A percentile compares a stretch with the other conserved stretches of the same genome.
Evolutionary conservation across 2,113 vertebrate species (phyloP).

Genomic region (Xenopus borealis): DNA sequence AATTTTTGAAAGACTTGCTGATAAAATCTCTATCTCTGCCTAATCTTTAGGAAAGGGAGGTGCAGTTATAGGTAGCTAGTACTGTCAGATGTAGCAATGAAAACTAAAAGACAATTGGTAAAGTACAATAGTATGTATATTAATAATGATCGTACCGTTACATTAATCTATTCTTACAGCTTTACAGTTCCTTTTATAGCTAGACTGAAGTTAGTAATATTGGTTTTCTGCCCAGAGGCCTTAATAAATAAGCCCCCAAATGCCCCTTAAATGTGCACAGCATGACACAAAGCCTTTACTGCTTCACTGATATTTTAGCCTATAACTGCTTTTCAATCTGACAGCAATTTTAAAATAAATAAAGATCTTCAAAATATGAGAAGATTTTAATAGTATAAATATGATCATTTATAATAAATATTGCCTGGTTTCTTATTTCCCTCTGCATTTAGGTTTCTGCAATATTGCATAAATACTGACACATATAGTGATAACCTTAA

Average conservation of each 20-base stretch:
- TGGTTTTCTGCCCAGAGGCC: not conserved
- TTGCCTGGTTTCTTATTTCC: constrained; percentile 6
- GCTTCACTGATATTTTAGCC: not conserved
- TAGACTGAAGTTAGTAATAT: not conserved
- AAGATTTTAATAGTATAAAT: not conserved
- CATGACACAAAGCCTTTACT: not conserved
- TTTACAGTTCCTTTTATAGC: too few species aligned
- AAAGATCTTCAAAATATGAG: not conserved
- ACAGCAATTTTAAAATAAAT: not conserved
- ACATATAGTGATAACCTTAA: constrained; percentile 17
- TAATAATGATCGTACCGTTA: too few species aligned
- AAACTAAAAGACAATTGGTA: too few species aligned
- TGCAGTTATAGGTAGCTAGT: too few species aligned
- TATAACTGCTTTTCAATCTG: not conserved
- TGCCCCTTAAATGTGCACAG: not conserved
- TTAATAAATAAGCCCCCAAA: not conserved
- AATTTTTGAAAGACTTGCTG: constrained; percentile 21
- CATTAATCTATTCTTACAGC: too few species aligned
- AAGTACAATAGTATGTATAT: too few species aligned
- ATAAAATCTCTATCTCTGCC: constrained; percentile 14
- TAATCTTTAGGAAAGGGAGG: too few species aligned
- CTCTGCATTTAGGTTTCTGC: constrained; percentile 17
- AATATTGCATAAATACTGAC: constrained; percentile 10
- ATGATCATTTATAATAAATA: not conserved
- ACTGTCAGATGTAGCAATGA: constrained; percentile 3